Conservation (phyloP, 2,888 invertebrate species). For the Gari tellinella region DNA sequence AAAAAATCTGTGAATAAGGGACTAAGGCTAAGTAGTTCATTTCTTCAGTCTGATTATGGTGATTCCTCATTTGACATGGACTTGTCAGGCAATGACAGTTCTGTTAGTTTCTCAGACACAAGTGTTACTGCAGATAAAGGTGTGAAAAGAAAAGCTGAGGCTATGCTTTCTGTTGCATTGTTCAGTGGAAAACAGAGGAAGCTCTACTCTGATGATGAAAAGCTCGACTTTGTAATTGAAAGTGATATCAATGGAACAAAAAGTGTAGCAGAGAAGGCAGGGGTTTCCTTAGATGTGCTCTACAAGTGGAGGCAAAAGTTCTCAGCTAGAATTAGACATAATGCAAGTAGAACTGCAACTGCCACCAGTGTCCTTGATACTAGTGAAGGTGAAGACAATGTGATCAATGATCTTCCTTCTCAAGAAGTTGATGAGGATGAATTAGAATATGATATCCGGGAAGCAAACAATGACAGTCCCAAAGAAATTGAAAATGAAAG, state of each 20-base stretch:
- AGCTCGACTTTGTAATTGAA: constrained; percentile 32
- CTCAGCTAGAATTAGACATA: background rate
- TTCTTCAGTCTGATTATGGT: too few relatives aligned
- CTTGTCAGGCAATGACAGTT: background rate
- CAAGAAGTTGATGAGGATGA: too few relatives aligned
- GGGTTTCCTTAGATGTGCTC: constrained; percentile 41
- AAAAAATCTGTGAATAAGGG: background rate
- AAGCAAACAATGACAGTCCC: too few relatives aligned
- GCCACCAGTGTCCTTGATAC: too few relatives aligned
- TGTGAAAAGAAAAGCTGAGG: background rate
- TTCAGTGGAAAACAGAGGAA: constrained; percentile 14
- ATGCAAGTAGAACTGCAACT: background rate
- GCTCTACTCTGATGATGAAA: constrained; percentile 42
- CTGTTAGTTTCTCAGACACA: background rate
- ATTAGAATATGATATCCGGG: too few relatives aligned
- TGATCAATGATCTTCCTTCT: too few relatives aligned
- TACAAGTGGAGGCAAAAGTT: constrained; percentile 54
- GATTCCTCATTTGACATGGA: too few relatives aligned
- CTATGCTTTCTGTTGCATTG: too few relatives aligned
- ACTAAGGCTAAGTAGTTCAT: too few relatives aligned
- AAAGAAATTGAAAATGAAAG: too few relatives aligned
- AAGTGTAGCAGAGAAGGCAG: constrained; percentile 36
- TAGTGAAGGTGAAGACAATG: too few relatives aligned
- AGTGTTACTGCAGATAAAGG: background rate
- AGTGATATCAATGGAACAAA: constrained; percentile 34